phyloP scores from a whole-genome alignment of 2,797 vertebrate genomes.

The Argyrosomus regius region DNA sequence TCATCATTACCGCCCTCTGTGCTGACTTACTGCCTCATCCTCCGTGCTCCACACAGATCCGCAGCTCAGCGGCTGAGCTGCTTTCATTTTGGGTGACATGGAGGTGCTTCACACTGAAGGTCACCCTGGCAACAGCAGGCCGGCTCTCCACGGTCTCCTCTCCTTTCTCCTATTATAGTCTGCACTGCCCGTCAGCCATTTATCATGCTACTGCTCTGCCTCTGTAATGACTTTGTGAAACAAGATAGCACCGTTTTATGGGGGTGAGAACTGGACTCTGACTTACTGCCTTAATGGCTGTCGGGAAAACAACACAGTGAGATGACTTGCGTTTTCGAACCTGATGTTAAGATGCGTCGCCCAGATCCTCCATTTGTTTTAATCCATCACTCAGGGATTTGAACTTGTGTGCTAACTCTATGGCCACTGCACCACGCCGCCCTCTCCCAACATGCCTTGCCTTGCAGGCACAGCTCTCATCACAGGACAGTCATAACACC shows the following conservation, averaged over 20 bases:
- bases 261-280: conserved; percentile 2
- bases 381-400: conserved; percentile 37
- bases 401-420: conserved; percentile 18
- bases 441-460: conserved; percentile 35
- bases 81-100: conserved; percentile 52
- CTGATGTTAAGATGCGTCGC: conserved; percentile 16
- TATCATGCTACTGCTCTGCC: conserved; percentile 57
- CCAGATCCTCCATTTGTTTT: conserved; percentile 35
- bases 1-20: not conserved
- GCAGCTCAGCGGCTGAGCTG: conserved; percentile 23
- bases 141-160: conserved; percentile 41
- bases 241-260: conserved; percentile 41
- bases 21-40: not conserved
- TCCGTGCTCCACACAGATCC: conserved; percentile 14
- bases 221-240: conserved; percentile 66
- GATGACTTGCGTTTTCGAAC: conserved; percentile 32
- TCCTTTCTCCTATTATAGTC: conserved; percentile 69
- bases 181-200: conserved; percentile 54
- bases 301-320: not conserved
- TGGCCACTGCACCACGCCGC: not conserved
- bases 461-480: conserved; percentile 67
- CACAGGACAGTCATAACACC: conserved; percentile 72
- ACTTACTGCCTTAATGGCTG: conserved; percentile 22
- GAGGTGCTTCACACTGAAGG: conserved; percentile 64
- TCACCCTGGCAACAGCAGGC: conserved; percentile 70